phyloP scores from a whole-genome alignment of 2,113 vertebrate species.

The Hystrix brachyura region DNA sequence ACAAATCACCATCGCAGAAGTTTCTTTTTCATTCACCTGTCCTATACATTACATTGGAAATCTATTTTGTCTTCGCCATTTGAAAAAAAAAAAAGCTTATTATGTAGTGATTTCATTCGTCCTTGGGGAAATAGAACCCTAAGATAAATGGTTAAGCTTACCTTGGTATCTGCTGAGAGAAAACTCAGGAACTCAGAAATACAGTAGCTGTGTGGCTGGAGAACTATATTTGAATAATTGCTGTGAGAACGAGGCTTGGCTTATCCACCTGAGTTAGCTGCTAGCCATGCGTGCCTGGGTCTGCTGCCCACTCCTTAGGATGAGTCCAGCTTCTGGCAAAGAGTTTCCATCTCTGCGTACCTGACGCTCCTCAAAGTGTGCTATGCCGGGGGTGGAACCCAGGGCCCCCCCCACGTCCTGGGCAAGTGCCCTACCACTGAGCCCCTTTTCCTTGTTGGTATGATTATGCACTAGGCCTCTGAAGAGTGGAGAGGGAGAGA shows the following conservation, averaged over 20 bases:
- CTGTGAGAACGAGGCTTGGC: background rate
- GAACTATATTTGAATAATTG: background rate
- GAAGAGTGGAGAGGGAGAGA: background rate
- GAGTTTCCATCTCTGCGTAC: background rate
- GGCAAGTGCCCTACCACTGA: background rate
- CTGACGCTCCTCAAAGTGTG: background rate
- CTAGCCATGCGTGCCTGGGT: background rate
- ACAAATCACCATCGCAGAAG: slow-evolving; percentile 6
- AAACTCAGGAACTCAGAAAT: background rate
- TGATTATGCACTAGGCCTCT: background rate
- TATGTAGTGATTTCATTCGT: slow-evolving; percentile 15
- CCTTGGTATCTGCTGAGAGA: slow-evolving; percentile 30
- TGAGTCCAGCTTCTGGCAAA: background rate
- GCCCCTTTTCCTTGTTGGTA: background rate
- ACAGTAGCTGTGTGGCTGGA: background rate
- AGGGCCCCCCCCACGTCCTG: background rate
- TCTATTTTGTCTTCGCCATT: background rate
- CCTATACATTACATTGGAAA: background rate
- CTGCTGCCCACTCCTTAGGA: background rate
- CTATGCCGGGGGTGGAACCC: background rate
- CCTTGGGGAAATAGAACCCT: background rate
- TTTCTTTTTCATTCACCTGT: background rate
- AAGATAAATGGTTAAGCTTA: slow-evolving; percentile 11
- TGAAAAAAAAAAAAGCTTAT: slow-evolving; percentile 13
- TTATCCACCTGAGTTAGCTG: background rate